Conservation (phyloP, 2,113 vertebrate genomes). For the Chaetodon trifascialis region DNA sequence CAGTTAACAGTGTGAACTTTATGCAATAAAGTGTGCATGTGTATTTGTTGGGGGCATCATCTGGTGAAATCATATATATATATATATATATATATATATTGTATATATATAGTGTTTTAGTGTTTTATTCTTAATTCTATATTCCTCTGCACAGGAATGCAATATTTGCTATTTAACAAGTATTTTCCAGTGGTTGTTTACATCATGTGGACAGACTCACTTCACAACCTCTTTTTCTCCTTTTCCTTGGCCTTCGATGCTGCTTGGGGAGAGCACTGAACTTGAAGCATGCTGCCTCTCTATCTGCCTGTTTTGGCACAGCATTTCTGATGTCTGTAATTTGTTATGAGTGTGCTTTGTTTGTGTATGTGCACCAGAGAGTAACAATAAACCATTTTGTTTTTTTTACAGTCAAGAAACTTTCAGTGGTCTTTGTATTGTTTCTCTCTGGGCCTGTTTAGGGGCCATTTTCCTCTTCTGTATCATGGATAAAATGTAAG, state of each 20-base stretch:
- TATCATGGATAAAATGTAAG: too few relatives aligned
- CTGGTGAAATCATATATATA: not conserved
- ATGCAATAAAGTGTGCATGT: constrained; percentile 3
- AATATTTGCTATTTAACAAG: not conserved
- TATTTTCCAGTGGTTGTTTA: not conserved
- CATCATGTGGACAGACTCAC: not conserved
- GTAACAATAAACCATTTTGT: not conserved
- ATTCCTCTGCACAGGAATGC: not conserved
- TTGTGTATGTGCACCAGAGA: not conserved
- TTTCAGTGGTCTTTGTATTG: too few relatives aligned
- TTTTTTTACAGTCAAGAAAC: not conserved
- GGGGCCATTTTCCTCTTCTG: too few relatives aligned
- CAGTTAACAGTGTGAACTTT: not conserved
- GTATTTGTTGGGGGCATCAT: not conserved
- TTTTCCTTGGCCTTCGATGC: not conserved
- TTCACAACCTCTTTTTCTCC: not conserved
- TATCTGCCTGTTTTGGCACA: not conserved
- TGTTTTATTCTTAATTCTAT: not conserved
- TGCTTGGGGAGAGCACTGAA: not conserved
- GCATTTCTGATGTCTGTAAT: not conserved
- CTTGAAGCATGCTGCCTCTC: not conserved
- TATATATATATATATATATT: too few relatives aligned
- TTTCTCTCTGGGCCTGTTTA: too few relatives aligned
- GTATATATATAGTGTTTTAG: too few relatives aligned
- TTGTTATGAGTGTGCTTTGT: not conserved